phyloP scores from a whole-genome alignment of 2,888 invertebrate genomes.

The Tridacna gigas region DNA sequence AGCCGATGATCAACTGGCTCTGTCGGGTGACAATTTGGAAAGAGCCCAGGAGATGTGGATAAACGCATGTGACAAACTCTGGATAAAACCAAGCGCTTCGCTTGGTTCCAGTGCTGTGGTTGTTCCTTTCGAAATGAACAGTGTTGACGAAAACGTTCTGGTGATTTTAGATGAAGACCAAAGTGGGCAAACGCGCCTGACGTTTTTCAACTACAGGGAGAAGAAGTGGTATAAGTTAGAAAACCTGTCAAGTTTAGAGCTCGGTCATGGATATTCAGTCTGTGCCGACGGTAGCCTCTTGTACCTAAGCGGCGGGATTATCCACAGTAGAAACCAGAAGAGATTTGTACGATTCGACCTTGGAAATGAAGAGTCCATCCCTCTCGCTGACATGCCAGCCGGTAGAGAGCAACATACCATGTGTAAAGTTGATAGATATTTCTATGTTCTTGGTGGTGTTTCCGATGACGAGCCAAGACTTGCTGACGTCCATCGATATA shows the following conservation, averaged over 20 bases:
- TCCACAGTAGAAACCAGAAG: conserved; percentile 9
- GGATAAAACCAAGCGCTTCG: conserved; percentile 20
- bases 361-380: conserved; percentile 22
- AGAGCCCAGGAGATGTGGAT: conserved; percentile 20
- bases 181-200: conserved; percentile 33
- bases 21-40: background rate
- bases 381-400: conserved; percentile 23
- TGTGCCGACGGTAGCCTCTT: conserved; percentile 35
- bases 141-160: conserved; percentile 28
- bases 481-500: conserved; percentile 40
- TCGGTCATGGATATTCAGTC: conserved; percentile 54
- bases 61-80: conserved; percentile 32
- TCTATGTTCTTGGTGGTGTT: conserved; percentile 51
- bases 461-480: conserved; percentile 6
- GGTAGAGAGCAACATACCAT: conserved; percentile 54
- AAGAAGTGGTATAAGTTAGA: conserved; percentile 46
- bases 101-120: background rate
- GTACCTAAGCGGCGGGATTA: conserved; percentile 54
- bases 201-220: conserved; percentile 43
- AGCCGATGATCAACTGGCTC: background rate
- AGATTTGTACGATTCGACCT: conserved; percentile 38
- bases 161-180: conserved; percentile 48
- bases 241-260: conserved; percentile 13
- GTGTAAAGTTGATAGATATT: conserved; percentile 28
- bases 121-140: background rate